Percentiles rank a stretch among this genome's conserved stretches.
Evolutionary conservation across 2,113 vertebrate species (phyloP).

Genomic region (human): DNA sequence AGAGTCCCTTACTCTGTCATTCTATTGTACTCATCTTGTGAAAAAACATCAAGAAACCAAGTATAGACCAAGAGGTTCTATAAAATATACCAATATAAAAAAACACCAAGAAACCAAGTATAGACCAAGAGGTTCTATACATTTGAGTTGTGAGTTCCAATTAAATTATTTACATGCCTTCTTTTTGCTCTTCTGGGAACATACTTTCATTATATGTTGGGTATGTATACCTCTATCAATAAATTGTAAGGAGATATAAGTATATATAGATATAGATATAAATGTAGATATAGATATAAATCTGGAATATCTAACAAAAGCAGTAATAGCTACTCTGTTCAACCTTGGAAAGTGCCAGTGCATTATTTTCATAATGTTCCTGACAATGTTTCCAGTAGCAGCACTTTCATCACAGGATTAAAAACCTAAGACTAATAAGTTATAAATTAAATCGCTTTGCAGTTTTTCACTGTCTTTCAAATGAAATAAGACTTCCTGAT

Average conservation of each 20-base stretch:
- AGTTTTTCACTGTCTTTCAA: background rate
- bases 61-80: background rate
- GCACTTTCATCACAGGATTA: background rate
- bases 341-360: background rate
- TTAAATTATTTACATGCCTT: background rate
- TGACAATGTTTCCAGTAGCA: background rate
- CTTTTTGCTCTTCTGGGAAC: background rate
- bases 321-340: background rate
- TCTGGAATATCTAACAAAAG: slow-evolving; percentile 2
- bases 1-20: background rate
- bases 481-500: background rate
- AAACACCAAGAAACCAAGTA: background rate
- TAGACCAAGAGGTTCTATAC: background rate
- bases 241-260: background rate
- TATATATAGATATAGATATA: background rate
- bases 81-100: background rate
- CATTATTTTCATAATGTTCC: background rate
- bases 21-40: background rate
- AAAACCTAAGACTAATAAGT: background rate
- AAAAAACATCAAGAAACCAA: background rate
- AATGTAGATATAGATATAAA: background rate
- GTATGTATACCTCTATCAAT: background rate
- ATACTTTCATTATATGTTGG: background rate
- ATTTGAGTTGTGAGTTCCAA: background rate
- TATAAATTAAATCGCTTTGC: background rate